Evolutionary conservation across 1,140 invertebrate genomes (phyloP).

Genomic region (Bombus difficillimus): DNA sequence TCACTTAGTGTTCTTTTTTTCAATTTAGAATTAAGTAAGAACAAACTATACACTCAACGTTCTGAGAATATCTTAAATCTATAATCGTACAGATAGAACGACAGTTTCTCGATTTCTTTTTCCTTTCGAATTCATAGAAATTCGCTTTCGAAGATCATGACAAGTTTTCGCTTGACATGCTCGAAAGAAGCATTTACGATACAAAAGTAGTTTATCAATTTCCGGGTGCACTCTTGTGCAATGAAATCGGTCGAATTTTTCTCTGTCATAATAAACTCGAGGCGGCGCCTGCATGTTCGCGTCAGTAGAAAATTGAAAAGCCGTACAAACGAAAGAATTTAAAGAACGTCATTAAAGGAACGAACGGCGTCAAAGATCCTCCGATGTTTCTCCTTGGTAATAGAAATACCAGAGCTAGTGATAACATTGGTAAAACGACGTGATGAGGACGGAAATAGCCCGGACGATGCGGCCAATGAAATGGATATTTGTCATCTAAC

Average conservation of each 20-base stretch:
- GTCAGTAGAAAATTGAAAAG: slow-evolving; percentile 18
- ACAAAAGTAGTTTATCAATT: slow-evolving; percentile 17
- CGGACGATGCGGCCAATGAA: background rate
- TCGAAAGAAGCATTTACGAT: background rate
- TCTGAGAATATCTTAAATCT: background rate
- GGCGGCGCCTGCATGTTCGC: background rate
- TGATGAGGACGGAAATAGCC: background rate
- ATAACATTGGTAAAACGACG: background rate
- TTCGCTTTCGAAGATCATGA: background rate
- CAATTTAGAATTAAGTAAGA: too few relatives aligned
- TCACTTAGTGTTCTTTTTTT: too few relatives aligned
- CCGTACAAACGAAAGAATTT: slow-evolving; percentile 22
- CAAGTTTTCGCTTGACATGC: background rate
- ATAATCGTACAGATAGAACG: background rate
- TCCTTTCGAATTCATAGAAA: background rate
- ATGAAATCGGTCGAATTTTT: slow-evolving; percentile 25
- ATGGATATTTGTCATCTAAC: background rate
- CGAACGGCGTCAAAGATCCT: slow-evolving; percentile 24
- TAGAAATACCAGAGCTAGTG: background rate
- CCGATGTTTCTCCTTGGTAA: background rate
- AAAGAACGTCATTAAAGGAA: slow-evolving; percentile 21
- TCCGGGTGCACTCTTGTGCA: background rate
- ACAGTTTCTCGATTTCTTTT: background rate
- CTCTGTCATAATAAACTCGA: background rate
- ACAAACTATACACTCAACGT: background rate